Evolutionary conservation across 2,113 vertebrate species (phyloP), one percentile per base, ranked within the genome.

Genomic region (Vidua macroura): DNA sequence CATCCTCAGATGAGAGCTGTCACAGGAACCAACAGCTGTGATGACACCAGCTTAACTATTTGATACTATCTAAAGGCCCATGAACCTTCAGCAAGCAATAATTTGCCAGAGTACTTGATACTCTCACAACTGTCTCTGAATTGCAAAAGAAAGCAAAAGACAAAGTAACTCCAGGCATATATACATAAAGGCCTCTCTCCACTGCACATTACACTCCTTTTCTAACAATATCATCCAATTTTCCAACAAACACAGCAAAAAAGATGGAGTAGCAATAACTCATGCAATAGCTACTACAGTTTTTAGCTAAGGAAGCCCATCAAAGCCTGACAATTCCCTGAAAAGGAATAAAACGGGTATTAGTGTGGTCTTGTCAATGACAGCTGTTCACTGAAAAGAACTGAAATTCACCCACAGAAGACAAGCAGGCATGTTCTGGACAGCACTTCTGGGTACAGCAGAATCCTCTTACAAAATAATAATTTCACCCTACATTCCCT

Each of bases 381-480:
- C 5, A 1, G 66, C n/a, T 80, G 30, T 35, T 79, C 17, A 66
- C n/a, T 23, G 24, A 23, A 87, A 64, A 79, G 33, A 79, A 52
- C 43, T 73, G 51, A 25, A 80, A 39, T 58, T 63, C 4, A 1
- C 18, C 24, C 5, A 2, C 25, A 55, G 37, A 90, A 30, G 37
- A 91, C 66, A 73, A 85, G 60, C 11, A 28, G 48, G 86, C 3
- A 0, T 44, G 30, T 35, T 87, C 70, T 66, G 37, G 39, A 49
- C 64, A 62, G 44, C 31, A 5, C 49, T 64, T 75, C 73, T 33
- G 5, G 20, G 27, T 41, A n/a, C 2, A 0, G 33, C 41, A 89
- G 23, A 87, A 92, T 87, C 86, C 78, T 89, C 89, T 93, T 87
- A 95, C 3, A 86, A 89, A 86, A 58, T 63, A 80, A 91, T 82